A percentile compares a stretch with the other conserved stretches of the same genome.
Conservation (phyloP, 1,140 invertebrate genomes). For the Drosophila lini region DNA sequence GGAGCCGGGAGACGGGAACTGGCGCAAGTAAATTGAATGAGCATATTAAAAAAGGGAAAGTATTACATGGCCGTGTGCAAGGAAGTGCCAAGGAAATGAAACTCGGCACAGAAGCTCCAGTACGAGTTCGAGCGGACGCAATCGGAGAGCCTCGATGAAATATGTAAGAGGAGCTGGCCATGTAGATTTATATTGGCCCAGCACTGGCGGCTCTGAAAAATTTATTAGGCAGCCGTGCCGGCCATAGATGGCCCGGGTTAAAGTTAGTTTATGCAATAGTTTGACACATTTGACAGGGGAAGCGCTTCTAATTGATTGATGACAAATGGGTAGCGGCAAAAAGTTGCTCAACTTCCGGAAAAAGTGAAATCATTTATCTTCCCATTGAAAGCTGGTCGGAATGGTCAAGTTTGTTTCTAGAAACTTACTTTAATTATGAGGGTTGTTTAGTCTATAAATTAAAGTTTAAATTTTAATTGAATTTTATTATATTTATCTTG, state of each 20-base stretch:
- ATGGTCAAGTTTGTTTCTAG: background rate
- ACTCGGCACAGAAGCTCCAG: conserved; percentile 38
- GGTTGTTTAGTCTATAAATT: background rate
- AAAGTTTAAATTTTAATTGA: background rate
- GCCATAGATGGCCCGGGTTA: conserved; percentile 40
- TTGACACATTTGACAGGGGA: conserved; percentile 52
- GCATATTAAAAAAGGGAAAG: conserved; percentile 77
- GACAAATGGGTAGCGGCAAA: conserved; percentile 31
- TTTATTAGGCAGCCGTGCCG: conserved; percentile 55
- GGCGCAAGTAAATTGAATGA: conserved; percentile 72
- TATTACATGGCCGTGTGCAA: conserved; percentile 52
- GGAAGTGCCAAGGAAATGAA: conserved; percentile 73
- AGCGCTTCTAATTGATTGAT: conserved; percentile 56
- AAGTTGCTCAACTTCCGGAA: conserved; percentile 20
- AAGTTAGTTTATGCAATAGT: conserved; percentile 57
- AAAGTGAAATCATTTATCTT: conserved; percentile 34
- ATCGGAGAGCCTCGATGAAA: conserved; percentile 52
- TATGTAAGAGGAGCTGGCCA: conserved; percentile 64
- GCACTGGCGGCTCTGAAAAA: conserved; percentile 55
- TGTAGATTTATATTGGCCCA: conserved; percentile 67
- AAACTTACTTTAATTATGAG: background rate
- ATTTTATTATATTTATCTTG: too few relatives aligned
- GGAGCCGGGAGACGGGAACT: background rate
- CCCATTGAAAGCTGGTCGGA: conserved; percentile 7
- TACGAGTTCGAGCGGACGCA: conserved; percentile 6